These are phyloP conservation scores for Seriola aureovittata DNA, from an alignment of 2,113 vertebrate species.

Conservation along the genomic window DNA sequence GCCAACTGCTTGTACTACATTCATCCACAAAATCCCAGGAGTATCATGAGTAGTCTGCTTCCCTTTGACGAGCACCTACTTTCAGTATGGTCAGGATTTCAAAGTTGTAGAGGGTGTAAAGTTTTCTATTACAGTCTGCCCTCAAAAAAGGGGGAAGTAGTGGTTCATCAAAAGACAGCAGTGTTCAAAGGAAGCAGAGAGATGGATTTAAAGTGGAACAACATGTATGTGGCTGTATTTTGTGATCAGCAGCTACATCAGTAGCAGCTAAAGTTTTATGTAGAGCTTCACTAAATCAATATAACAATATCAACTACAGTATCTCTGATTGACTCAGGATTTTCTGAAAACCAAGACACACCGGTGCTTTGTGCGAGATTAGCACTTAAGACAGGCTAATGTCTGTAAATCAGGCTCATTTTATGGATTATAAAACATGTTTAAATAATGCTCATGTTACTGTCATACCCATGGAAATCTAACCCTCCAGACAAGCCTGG, in stretches of 20 bases:
- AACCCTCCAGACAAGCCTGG: not conserved
- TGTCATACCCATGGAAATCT: not conserved
- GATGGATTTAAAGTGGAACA: not conserved
- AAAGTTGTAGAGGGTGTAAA: constrained; percentile 40
- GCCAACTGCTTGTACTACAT: constrained; percentile 16
- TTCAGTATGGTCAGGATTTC: constrained; percentile 33
- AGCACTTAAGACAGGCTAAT: not conserved
- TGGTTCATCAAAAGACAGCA: constrained; percentile 38
- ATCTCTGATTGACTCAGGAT: not conserved
- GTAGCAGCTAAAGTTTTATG: not conserved
- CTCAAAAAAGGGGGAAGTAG: constrained; percentile 34
- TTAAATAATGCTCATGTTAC: not conserved
- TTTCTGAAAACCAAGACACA: not conserved
- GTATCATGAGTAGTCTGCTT: constrained; percentile 25
- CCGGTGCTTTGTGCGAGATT: too few species aligned
- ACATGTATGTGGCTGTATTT: not conserved
- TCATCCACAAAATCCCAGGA: constrained; percentile 38
- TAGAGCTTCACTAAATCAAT: not conserved
- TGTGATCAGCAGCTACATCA: not conserved
- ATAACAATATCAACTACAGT: not conserved
- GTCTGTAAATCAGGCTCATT: not conserved
- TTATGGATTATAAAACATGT: not conserved
- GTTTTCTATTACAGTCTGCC: constrained; percentile 48
- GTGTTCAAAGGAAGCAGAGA: constrained; percentile 14
- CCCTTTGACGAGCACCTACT: constrained; percentile 38